Evolutionary conservation across 2,113 vertebrate genomes (phyloP), one percentile per base, ranked within the genome.

Genomic region (Acanthochromis polyacanthus): DNA sequence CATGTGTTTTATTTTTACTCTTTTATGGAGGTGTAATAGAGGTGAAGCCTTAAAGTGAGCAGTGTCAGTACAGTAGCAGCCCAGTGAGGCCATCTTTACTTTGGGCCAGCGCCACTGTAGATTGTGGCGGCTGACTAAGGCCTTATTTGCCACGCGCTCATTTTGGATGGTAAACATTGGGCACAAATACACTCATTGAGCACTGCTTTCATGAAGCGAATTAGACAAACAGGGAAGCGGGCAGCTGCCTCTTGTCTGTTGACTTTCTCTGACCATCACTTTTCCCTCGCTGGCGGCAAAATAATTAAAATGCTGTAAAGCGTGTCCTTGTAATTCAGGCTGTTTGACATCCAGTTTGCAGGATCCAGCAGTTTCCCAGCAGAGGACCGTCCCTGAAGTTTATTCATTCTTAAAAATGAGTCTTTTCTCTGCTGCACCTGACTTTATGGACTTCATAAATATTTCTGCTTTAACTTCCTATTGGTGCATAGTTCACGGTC

Each of bases 141-240:
- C 83, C 55, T 80, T 74, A 72, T 87, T 63, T 78, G 83, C 89
- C 86, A 83, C 65, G 20, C 4, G 61, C 86, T 91, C 65, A 51
- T 91, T 95, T 93, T 85, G 84, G 85, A 90, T 69, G 67, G 91
- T 88, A 94, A 94, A 94, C 92, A 93, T 78, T 16, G 75, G 75
- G 80, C 80, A 94, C 88, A 94, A 92, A 87, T 71, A 92, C 87
- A 87, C 77, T 86, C 91, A 93, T 93, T 94, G 89, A 95, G 81
- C 16, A 2, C 50, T 67, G 55, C 70, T 75, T 82, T 81, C 87
- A 91, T 91, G 81, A 90, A 90, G 90, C 43, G 32, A 80, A 82
- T 89, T 82, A 83, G 85, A 84, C 80, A 92, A 93, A 94, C 91
- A 92, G 59, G 87, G 71, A 81, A 89, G 80, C 86, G 82, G 86